Evolutionary conservation across 2,888 invertebrate species (phyloP), one percentile per base, ranked within the genome.

Genomic region (Syritta pipiens): DNA sequence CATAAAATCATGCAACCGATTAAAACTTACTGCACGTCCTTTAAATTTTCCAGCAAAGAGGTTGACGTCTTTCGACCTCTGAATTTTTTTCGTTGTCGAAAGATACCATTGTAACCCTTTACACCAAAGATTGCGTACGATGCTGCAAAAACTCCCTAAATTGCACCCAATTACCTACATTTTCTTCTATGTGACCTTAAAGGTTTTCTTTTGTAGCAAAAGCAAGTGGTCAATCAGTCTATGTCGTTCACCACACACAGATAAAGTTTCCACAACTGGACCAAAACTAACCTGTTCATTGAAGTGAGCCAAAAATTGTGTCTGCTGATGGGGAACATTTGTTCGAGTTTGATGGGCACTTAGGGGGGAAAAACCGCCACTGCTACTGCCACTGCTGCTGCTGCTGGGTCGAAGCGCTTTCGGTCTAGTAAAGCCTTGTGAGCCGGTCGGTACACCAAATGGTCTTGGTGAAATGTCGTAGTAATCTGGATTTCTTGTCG

Each of bases 401-500:
- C 81, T 83, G 51, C 84, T 84, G 4, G 84, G 84, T 81, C 87
- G 86, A 81, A 87, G 85, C 20, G 87, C 83, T 83, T 87, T 86
- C 20, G 86, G 83, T 76, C 88, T 86, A 53, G 83, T 84, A 81
- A 86, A 86, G 68, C 85, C 82, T 57, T 83, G 83, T 69, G 84
- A 60, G 14, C 82, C 65, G 40, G 83, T 26, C 10, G 81, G 85
- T 65, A 83, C 83, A 46, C 88, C 88, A 83, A 89, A 89, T 81
- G 89, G 89, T 74, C 89, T 85, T 67, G 89, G 89, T 77, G 89
- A 88, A 55, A 88, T 86, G 82, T 89, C 89, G 83, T 86, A 89
- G 82, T 85, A 88, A 53, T 89, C 88, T 55, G 87, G 83, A 65
- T 85, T 87, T 57, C 88, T 87, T 37, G 85, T 85, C 44, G 86